Evolutionary conservation across 2,888 invertebrate species (phyloP).

Genomic region (Nemoura dubitans): DNA sequence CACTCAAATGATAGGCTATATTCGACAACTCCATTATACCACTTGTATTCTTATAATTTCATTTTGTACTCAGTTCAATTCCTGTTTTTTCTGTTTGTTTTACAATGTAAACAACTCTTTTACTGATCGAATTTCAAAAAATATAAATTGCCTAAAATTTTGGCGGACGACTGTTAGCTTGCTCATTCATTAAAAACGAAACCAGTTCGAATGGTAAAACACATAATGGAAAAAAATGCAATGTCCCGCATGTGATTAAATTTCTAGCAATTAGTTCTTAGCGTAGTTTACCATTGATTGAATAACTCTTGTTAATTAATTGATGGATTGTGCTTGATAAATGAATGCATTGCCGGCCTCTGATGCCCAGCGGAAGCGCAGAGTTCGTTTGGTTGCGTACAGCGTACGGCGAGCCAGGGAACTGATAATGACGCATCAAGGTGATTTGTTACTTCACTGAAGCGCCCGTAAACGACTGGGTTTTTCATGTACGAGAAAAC

Average conservation of each 20-base stretch:
- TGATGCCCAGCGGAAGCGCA: neutral
- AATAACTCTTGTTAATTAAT: neutral
- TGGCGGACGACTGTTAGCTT: too few relatives aligned
- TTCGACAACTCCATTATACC: too few relatives aligned
- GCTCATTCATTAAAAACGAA: too few relatives aligned
- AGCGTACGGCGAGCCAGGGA: neutral
- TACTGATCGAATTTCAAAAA: too few relatives aligned
- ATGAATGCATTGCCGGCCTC: neutral
- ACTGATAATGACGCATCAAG: neutral
- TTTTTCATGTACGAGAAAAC: too few relatives aligned
- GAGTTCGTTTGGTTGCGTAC: neutral
- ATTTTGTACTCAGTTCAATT: too few relatives aligned
- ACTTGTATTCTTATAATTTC: too few relatives aligned
- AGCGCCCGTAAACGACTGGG: too few relatives aligned
- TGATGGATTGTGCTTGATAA: slow-evolving; percentile 4
- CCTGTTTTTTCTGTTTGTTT: too few relatives aligned
- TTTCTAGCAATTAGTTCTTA: neutral
- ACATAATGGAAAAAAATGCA: neutral
- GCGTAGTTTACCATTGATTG: neutral
- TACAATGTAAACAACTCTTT: too few relatives aligned
- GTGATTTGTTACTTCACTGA: neutral
- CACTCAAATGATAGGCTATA: too few relatives aligned
- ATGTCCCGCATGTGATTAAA: neutral
- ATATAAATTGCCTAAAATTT: too few relatives aligned
- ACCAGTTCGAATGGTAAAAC: neutral